These are phyloP conservation scores for Holotrichia oblita DNA, from an alignment of 1,140 invertebrate genomes.

Conservation along the genomic window DNA sequence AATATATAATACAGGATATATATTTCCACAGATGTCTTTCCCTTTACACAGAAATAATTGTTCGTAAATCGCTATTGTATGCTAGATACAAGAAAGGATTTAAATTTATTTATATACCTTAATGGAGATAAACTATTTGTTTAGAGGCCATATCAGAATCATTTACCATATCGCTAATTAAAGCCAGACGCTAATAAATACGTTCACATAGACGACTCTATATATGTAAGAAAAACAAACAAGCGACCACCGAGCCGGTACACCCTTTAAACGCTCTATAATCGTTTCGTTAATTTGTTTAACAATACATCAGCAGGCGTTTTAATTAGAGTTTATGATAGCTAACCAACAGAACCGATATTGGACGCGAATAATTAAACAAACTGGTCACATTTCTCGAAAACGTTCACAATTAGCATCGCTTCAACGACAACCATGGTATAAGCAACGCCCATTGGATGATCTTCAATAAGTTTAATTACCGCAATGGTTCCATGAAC, in stretches of 20 bases:
- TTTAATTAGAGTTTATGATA: conserved; percentile 35
- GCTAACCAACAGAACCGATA: conserved; percentile 7
- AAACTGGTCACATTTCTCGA: conserved; percentile 36
- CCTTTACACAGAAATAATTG: too few relatives aligned
- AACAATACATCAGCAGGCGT: conserved; percentile 33
- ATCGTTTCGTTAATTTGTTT: conserved; percentile 39
- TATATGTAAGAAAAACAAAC: conserved; percentile 4
- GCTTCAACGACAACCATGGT: conserved; percentile 30
- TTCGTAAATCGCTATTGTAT: too few relatives aligned
- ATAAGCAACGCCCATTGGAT: conserved; percentile 37
- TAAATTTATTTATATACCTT: conserved; percentile 1
- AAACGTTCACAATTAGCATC: conserved; percentile 36
- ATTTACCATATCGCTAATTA: background rate
- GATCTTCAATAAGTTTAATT: conserved; percentile 41
- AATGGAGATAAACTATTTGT: background rate
- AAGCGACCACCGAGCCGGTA: background rate
- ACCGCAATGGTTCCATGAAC: conserved; percentile 54
- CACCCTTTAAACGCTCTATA: conserved; percentile 24
- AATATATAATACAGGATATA: too few relatives aligned
- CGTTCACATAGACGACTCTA: conserved; percentile 29
- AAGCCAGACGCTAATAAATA: conserved; percentile 23
- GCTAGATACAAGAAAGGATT: background rate
- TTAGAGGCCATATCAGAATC: background rate
- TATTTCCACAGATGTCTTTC: too few relatives aligned
- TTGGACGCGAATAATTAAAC: conserved; percentile 33